phyloP scores from a whole-genome alignment of 2,113 vertebrate genomes.

The Solea senegalensis region DNA sequence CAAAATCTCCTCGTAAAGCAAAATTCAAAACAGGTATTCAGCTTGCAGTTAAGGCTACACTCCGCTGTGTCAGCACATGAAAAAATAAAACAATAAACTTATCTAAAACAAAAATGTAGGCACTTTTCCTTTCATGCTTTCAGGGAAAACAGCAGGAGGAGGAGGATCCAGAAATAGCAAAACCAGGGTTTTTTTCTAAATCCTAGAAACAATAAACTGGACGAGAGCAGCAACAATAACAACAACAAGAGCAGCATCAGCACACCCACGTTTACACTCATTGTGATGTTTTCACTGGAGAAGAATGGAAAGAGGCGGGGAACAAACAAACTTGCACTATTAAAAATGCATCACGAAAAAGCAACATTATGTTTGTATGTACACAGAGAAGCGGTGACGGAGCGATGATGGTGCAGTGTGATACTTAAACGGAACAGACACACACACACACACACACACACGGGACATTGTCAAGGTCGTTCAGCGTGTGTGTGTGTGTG shows the following conservation, averaged over 20 bases:
- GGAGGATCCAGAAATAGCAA: slow-evolving; percentile 34
- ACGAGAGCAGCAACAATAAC: slow-evolving; percentile 24
- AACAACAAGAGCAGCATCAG: no score
- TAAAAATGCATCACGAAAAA: no score
- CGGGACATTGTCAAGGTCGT: not conserved
- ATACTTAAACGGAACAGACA: not conserved
- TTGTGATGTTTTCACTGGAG: slow-evolving; percentile 15
- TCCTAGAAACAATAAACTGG: slow-evolving; percentile 49
- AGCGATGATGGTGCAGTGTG: not conserved
- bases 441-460: not conserved
- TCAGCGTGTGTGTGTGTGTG: slow-evolving; percentile 18
- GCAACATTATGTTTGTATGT: not conserved
- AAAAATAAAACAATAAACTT: slow-evolving; percentile 1
- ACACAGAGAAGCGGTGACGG: not conserved
- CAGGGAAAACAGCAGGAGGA: slow-evolving; percentile 35
- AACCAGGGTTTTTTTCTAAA: slow-evolving; percentile 25
- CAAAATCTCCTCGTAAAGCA: not conserved
- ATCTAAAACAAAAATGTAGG: slow-evolving; percentile 19
- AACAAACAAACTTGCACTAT: no score
- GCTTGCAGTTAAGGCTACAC: not conserved
- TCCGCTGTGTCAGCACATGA: slow-evolving; percentile 21
- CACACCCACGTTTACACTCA: slow-evolving; percentile 29
- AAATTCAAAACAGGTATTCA: not conserved
- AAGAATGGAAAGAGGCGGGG: not conserved
- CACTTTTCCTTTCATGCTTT: slow-evolving; percentile 11